Percentiles rank a stretch among this genome's conserved stretches.
These are phyloP conservation scores for Aspidapion aeneum DNA, from an alignment of 2,888 invertebrate species.

Conservation along the genomic window DNA sequence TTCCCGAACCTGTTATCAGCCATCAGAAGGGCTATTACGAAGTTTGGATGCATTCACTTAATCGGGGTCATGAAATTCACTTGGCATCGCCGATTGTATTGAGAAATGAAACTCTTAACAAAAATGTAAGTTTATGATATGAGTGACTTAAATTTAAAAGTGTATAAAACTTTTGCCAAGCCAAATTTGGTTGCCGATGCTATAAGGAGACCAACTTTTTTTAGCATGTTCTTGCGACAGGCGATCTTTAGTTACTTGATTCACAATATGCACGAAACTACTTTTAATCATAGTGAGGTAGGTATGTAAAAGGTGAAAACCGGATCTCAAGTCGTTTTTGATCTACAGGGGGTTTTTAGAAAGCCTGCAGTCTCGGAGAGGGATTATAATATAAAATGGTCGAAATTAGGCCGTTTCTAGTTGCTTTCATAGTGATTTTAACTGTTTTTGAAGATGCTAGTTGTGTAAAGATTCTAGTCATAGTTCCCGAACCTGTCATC, in stretches of 20 bases:
- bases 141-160: no score
- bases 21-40: slow-evolving; percentile 50
- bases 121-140: no score
- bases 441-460: not conserved
- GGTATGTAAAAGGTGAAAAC: no score
- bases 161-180: no score
- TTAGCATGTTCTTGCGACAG: slow-evolving; percentile 14
- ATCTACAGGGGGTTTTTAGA: no score
- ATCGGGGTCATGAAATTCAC: slow-evolving; percentile 50
- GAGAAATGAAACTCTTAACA: slow-evolving; percentile 40
- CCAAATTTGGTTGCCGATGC: no score
- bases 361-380: no score
- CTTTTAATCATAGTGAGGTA: slow-evolving; percentile 11
- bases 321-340: no score
- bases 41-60: slow-evolving; percentile 47
- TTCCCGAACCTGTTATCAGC: slow-evolving; percentile 49
- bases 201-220: slow-evolving; percentile 15
- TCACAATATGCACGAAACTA: slow-evolving; percentile 4
- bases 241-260: not conserved
- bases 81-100: slow-evolving; percentile 48
- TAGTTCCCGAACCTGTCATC: slow-evolving; percentile 47
- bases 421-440: no score
- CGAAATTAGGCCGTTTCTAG: no score
- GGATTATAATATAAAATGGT: no score
- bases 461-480: slow-evolving; percentile 44